Percentiles rank a stretch among this genome's conserved stretches.
These are phyloP conservation scores for Myrmecophaga tridactyla DNA, from an alignment of 2,113 vertebrate species.

Conservation along the genomic window DNA sequence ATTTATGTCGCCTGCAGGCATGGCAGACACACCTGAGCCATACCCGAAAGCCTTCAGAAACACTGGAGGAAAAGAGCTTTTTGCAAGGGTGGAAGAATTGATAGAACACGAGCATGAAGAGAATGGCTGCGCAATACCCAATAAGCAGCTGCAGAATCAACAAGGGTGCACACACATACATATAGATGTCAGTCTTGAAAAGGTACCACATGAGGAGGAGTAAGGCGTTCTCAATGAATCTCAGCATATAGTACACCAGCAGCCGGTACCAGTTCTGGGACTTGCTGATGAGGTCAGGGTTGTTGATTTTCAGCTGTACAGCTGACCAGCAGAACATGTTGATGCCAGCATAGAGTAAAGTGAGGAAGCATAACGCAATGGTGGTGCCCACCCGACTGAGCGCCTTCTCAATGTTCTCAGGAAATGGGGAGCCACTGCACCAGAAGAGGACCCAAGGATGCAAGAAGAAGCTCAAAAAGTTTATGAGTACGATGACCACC, in stretches of 20 bases:
- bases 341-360: constrained; percentile 96
- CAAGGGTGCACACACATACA: constrained; percentile 89
- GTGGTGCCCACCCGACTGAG: constrained; percentile 93
- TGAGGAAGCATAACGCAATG: constrained; percentile 93
- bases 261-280: constrained; percentile 94
- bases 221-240: constrained; percentile 94
- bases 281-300: constrained; percentile 95
- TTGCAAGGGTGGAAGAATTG: constrained; percentile 97
- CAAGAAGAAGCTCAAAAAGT: constrained; percentile 93
- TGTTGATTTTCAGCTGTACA: constrained; percentile 92
- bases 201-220: constrained; percentile 94
- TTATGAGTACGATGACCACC: constrained; percentile 87
- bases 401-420: constrained; percentile 96
- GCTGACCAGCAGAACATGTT: constrained; percentile 99
- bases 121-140: constrained; percentile 88
- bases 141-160: constrained; percentile 91
- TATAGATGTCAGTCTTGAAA: constrained; percentile 91
- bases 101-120: constrained; percentile 98
- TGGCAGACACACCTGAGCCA: constrained; percentile 87
- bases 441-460: constrained; percentile 96
- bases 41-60: constrained; percentile 86
- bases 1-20: constrained; percentile 68
- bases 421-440: constrained; percentile 93
- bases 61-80: constrained; percentile 92
- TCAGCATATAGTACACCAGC: constrained; percentile 91